Conservation (phyloP, 2,113 vertebrate species). For the Gadus macrocephalus region DNA sequence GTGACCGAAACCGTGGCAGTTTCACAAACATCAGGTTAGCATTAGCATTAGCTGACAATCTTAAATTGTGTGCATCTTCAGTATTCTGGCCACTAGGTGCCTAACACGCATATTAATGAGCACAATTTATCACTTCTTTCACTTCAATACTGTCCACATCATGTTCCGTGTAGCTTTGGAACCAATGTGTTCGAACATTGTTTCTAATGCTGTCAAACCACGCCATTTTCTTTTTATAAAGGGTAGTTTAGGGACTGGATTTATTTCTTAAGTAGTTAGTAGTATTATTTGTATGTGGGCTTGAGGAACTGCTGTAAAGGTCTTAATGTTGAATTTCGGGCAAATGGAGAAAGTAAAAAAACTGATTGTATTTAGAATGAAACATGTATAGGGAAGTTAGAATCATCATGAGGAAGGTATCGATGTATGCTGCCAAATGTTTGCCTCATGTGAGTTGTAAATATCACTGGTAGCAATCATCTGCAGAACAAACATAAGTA, state of each 20-base stretch:
- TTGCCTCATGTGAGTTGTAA: too few relatives aligned
- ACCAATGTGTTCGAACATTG: background rate
- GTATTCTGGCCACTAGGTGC: constrained; percentile 29
- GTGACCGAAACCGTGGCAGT: background rate
- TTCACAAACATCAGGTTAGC: background rate
- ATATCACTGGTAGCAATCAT: too few relatives aligned
- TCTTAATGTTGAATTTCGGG: too few relatives aligned
- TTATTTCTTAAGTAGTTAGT: too few relatives aligned
- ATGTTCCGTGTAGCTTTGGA: background rate
- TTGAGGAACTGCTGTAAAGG: too few relatives aligned
- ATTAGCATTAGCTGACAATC: background rate
- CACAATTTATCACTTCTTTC: constrained; percentile 40
- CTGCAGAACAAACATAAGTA: background rate
- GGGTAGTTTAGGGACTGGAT: too few relatives aligned
- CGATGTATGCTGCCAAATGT: too few relatives aligned
- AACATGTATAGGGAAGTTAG: too few relatives aligned
- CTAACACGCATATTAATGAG: constrained; percentile 14
- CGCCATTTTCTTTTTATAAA: background rate
- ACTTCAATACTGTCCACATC: background rate
- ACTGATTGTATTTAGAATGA: too few relatives aligned
- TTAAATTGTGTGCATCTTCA: background rate
- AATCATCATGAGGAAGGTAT: too few relatives aligned
- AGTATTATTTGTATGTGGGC: too few relatives aligned
- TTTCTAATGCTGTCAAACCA: background rate
- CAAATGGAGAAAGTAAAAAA: too few relatives aligned